Evolutionary conservation across 2,888 invertebrate species (phyloP), one percentile per base, ranked within the genome.

Genomic region (Amblyteles armatorius): DNA sequence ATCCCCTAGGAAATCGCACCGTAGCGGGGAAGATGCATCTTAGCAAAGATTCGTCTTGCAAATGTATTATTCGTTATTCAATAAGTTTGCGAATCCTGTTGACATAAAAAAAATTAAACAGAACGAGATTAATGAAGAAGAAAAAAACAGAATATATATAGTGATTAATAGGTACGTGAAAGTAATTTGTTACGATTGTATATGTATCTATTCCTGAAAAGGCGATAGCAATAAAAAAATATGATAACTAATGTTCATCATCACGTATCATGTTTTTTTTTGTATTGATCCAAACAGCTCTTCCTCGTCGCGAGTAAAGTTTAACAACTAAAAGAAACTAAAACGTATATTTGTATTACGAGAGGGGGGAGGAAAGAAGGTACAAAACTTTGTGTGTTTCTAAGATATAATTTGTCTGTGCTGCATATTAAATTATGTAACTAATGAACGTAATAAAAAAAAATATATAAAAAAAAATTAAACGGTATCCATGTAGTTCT

Each of bases 391-490:
- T 63, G 74, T 76, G 77, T 85, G 81, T 88, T 85, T 57, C 68
- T 81, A 88, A 86, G 85, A 83, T 88, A 88, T 88, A 88, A 86
- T 88, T 87, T 87, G 81, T 88, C 87, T 88, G 87, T 87, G 87
- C 87, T 86, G 87, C 80, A 84, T 88, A 88, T 88, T 84, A 82
- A 88, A 86, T 87, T 76, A 85, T 85, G 79, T 85, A 82, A 87
- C 67, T 80, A 74, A 83, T 63, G 73, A 87, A 84, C 81, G 67
- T 76, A 86, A 82, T 81, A 71, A 72, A 82, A 68, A 74, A 79
- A 48, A 40, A 40, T 40, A 40, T 40, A 85, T 76, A 68, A 76
- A 60, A 63, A 60, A 60, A 80, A 26, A 60, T n/a, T 29, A 29
- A 19, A 52, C 74, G 67, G 60, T 73, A 77, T 80, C 76, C 74